A percentile compares a stretch with the other conserved stretches of the same genome.
phyloP scores from a whole-genome alignment of 2,113 vertebrate genomes.

The Chrysochloris asiatica region DNA sequence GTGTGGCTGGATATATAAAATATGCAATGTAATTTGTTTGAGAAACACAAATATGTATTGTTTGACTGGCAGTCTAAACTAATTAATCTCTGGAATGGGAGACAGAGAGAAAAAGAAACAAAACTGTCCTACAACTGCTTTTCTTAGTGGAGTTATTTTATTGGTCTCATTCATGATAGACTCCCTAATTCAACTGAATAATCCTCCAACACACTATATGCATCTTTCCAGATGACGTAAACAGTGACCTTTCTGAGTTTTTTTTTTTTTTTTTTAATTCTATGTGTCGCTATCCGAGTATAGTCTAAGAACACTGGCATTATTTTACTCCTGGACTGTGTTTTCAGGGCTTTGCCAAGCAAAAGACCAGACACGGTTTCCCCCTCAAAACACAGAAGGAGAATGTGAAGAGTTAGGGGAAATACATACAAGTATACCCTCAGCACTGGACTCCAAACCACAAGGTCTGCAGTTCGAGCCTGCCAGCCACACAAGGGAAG shows the following conservation, averaged over 20 bases:
- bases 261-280: too few relatives aligned
- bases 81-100: not conserved
- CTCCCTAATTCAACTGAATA: slow-evolving; percentile 59
- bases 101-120: slow-evolving; percentile 34
- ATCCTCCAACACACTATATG: slow-evolving; percentile 28
- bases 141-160: not conserved
- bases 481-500: too few relatives aligned
- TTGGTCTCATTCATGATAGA: slow-evolving; percentile 44
- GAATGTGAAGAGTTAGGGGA: not conserved
- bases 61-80: not conserved
- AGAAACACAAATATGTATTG: slow-evolving; percentile 38
- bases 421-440: not conserved
- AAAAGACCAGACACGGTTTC: not conserved
- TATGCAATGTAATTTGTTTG: slow-evolving; percentile 18
- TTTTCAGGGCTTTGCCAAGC: slow-evolving; percentile 45
- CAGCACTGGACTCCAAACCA: too few relatives aligned
- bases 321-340: slow-evolving; percentile 30
- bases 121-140: not conserved
- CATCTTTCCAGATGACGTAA: slow-evolving; percentile 51
- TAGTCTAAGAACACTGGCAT: not conserved
- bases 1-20: slow-evolving; percentile 6
- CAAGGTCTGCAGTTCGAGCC: too few relatives aligned
- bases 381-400: slow-evolving; percentile 20
- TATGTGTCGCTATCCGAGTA: slow-evolving; percentile 28
- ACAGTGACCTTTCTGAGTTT: slow-evolving; percentile 54